These are phyloP conservation scores for Tragelaphus strepsiceros DNA, from an alignment of 2,113 vertebrate species.

Conservation along the genomic window DNA sequence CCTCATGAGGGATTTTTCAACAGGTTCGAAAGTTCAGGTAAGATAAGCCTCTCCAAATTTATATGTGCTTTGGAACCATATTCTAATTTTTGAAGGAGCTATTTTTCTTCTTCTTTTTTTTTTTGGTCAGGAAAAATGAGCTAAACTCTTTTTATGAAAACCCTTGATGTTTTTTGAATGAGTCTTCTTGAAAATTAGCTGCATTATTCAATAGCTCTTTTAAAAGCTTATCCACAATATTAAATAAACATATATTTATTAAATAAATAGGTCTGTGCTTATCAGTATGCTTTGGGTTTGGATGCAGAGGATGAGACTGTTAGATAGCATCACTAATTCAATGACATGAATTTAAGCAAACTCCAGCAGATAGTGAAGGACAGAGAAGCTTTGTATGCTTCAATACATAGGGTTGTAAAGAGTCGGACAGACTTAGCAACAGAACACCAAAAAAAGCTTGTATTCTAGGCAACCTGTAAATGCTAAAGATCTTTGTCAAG, in stretches of 20 bases:
- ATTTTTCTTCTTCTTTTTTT: not conserved
- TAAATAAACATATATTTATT: not conserved
- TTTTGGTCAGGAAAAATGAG: not conserved
- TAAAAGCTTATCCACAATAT: not conserved
- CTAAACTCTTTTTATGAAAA: not conserved
- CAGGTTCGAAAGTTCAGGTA: slow-evolving; percentile 35
- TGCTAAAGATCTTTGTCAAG: not conserved
- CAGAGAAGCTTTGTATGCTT: not conserved
- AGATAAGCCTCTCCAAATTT: slow-evolving; percentile 31
- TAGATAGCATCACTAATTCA: not conserved
- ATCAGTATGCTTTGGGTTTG: not conserved
- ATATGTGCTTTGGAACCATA: not conserved
- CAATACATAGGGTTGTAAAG: not conserved
- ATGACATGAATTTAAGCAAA: not conserved
- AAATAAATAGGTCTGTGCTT: not conserved
- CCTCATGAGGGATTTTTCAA: not conserved
- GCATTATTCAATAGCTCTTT: not conserved
- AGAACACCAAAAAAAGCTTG: not conserved
- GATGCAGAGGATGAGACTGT: not conserved
- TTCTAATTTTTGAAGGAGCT: slow-evolving; percentile 16
- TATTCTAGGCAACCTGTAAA: not conserved
- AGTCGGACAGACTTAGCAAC: not conserved
- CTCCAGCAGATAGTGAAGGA: not conserved
- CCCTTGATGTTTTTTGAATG: not conserved
- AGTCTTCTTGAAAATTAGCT: not conserved